Conservation (phyloP, 2,888 invertebrate genomes). For the Boloria selene region DNA sequence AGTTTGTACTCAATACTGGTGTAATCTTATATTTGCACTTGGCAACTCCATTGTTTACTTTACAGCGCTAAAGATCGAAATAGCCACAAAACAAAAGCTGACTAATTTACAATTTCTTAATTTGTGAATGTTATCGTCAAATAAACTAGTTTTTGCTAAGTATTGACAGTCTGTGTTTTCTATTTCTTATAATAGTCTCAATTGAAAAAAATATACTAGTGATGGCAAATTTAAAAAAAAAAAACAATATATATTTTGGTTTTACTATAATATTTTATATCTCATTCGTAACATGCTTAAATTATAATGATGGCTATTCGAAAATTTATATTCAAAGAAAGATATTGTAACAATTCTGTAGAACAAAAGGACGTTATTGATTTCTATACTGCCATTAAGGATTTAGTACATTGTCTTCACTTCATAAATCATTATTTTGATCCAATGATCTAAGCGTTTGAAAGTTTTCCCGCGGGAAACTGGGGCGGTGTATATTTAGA, state of each 20-base stretch:
- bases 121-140: not conserved
- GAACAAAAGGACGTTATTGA: not conserved
- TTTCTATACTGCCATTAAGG: not conserved
- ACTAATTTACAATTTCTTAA: constrained; percentile 25
- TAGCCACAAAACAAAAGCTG: constrained; percentile 20
- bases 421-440: constrained; percentile 18
- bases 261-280: no score
- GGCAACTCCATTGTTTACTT: constrained; percentile 20
- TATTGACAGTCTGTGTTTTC: no score
- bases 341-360: no score
- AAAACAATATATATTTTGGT: no score
- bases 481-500: constrained; percentile 40
- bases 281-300: no score
- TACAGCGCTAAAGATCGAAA: constrained; percentile 12
- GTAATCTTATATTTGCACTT: constrained; percentile 12
- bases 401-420: constrained; percentile 6
- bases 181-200: no score
- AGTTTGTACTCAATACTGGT: not conserved
- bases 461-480: constrained; percentile 31
- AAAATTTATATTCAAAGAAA: no score
- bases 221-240: no score
- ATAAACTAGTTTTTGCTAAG: not conserved
- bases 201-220: no score
- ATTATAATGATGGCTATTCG: no score
- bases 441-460: constrained; percentile 19